Evolutionary conservation across 2,888 invertebrate genomes (phyloP), one percentile per base, ranked within the genome.

Genomic region (Ochropleura plecta): DNA sequence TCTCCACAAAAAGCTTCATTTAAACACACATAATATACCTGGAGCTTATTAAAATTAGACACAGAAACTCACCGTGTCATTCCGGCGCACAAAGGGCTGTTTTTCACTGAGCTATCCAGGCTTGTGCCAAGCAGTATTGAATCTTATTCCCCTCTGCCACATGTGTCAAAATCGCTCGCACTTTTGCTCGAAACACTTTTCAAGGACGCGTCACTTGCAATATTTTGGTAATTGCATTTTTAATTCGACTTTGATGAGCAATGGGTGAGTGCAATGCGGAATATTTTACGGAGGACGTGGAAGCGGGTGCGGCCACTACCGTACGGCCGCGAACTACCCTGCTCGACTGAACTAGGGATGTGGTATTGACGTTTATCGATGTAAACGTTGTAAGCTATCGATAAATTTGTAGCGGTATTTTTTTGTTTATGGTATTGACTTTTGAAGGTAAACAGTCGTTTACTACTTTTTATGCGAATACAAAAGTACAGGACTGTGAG

Each of bases 91-190:
- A 93, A 93, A 91, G 93, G 89, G 86, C 88, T 90, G 87, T 85
- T 86, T 76, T 85, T 89, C 89, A 89, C 88, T 86, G 83, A 93
- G 91, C 95, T 96, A 96, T 92, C 95, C 96, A 87, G 96, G 96
- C 94, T 95, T 95, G 87, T 94, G 95, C 96, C 96, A 96, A 93
- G 95, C 96, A 83, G 93, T 94, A 92, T 94, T 92, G 91, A 95
- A 96, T 93, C 94, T 93, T 94, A 94, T 93, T 85, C 94, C 94
- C 83, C 90, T 92, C 88, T 89, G 94, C 96, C 94, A 96, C 96
- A 96, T 96, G 96, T 95, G 96, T 95, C 92, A 94, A 89, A 93
- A 92, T 93, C 91, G 90, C 89, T 79, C 80, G 84, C 86, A 86
- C 87, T 85, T 83, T 88, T 79, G 66, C 16, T 79, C 73, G 70